A percentile compares a stretch with the other conserved stretches of the same genome.
Evolutionary conservation across 2,113 vertebrate species (phyloP).

Genomic region (Caracal caracal): DNA sequence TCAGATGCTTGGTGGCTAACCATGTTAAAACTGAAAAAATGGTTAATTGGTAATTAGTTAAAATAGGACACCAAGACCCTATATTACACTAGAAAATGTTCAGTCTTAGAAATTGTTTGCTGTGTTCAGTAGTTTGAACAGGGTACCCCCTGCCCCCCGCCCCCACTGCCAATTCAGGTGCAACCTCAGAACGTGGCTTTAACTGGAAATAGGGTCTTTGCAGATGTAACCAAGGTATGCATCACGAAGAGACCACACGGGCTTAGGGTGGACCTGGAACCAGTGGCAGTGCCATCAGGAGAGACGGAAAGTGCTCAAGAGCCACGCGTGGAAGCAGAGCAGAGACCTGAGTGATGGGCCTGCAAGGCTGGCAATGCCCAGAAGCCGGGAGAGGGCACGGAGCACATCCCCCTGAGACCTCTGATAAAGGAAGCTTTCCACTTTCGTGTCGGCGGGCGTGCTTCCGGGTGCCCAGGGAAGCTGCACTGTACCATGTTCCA

Average conservation of each 20-base stretch:
- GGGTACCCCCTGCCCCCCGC: background rate
- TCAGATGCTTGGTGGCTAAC: background rate
- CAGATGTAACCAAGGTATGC: too few relatives aligned
- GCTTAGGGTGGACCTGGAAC: too few relatives aligned
- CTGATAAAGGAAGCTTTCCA: background rate
- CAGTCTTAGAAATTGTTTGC: background rate
- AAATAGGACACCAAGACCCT: background rate
- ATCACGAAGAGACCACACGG: too few relatives aligned
- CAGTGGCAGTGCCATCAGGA: fast-evolving
- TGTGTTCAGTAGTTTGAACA: background rate
- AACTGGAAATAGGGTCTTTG: background rate
- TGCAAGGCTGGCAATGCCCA: background rate
- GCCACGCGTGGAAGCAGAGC: background rate
- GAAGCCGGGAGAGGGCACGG: background rate
- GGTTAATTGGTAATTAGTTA: background rate
- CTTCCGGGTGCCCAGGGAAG: background rate
- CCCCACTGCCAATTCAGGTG: background rate
- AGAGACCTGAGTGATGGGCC: background rate
- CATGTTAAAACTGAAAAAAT: background rate
- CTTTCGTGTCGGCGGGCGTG: background rate
- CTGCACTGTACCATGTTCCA: background rate
- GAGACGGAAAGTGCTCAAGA: background rate
- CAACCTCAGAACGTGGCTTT: background rate
- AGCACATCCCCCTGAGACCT: background rate
- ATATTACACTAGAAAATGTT: background rate